A percentile compares a stretch with the other conserved stretches of the same genome.
Evolutionary conservation across 2,113 vertebrate genomes (phyloP).

Genomic region (Tetraodon nigroviridis): DNA sequence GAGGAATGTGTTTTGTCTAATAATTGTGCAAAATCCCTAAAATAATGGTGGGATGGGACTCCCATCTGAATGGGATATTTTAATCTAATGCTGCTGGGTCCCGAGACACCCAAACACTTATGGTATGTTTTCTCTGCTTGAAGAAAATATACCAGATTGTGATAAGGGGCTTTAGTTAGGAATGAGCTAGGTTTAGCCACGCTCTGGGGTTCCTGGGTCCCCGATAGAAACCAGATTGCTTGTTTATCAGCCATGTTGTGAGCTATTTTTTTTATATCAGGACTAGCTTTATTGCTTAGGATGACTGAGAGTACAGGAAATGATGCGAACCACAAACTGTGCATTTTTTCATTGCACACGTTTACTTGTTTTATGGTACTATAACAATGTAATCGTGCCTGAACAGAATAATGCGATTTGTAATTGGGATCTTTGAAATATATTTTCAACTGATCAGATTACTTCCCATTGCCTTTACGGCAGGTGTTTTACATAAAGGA

Average conservation of each 20-base stretch:
- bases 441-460: too few relatives aligned
- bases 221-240: conserved; percentile 40
- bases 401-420: too few relatives aligned
- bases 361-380: too few relatives aligned
- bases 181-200: conserved; percentile 47
- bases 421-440: too few relatives aligned
- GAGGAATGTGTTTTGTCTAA: conserved; percentile 70
- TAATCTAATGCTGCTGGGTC: conserved; percentile 47
- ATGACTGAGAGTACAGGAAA: background rate
- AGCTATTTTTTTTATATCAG: background rate
- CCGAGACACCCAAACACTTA: conserved; percentile 54
- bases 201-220: conserved; percentile 31
- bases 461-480: background rate
- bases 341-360: background rate
- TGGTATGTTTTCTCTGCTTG: conserved; percentile 71
- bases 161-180: conserved; percentile 57
- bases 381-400: too few relatives aligned
- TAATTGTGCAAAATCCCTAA: conserved; percentile 71
- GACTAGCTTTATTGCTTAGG: background rate
- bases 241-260: too few relatives aligned
- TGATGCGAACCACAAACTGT: background rate
- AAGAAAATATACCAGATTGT: conserved; percentile 60
- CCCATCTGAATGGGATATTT: conserved; percentile 63
- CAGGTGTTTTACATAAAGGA: background rate
- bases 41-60: conserved; percentile 62